Evolutionary conservation across 2,797 vertebrate species (phyloP).

Genomic region (Phrynocephalus vlangalii): DNA sequence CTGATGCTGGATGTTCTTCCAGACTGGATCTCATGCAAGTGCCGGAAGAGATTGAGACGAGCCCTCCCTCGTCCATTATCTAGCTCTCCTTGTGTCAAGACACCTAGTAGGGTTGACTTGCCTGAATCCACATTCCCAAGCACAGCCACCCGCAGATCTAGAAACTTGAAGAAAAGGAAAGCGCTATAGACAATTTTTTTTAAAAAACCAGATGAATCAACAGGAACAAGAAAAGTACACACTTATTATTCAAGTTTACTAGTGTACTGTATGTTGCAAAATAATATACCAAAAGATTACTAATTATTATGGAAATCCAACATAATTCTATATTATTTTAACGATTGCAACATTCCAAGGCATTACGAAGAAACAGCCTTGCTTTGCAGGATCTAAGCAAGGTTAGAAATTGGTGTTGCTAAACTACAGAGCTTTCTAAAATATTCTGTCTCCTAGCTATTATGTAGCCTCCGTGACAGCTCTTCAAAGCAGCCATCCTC

Average conservation of each 20-base stretch:
- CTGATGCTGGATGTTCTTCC: conserved; percentile 97
- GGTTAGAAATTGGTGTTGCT: not conserved
- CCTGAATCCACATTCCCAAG: conserved; percentile 97
- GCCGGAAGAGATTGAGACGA: conserved; percentile 95
- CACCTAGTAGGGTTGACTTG: conserved; percentile 94
- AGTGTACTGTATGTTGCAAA: not conserved
- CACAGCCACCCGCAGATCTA: conserved; percentile 95
- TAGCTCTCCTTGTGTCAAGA: conserved; percentile 95
- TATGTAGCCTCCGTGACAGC: conserved; percentile 2
- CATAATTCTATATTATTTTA: conserved; percentile 20
- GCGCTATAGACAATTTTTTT: conserved; percentile 40
- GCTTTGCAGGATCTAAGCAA: not conserved
- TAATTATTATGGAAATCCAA: too few species aligned
- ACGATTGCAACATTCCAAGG: conserved; percentile 12
- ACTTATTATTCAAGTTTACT: conserved; percentile 28
- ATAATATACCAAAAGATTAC: too few species aligned
- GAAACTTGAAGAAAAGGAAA: conserved; percentile 82
- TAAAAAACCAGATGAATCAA: not conserved
- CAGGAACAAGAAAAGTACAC: not conserved
- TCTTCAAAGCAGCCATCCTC: conserved; percentile 31
- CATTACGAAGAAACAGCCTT: not conserved
- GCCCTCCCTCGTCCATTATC: conserved; percentile 95
- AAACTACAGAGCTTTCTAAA: not conserved
- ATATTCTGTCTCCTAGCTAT: conserved; percentile 6
- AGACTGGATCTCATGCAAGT: conserved; percentile 96